phyloP scores from a whole-genome alignment of 37 sponge, comb jelly and placozoan species.

The Beroe forskalii region DNA sequence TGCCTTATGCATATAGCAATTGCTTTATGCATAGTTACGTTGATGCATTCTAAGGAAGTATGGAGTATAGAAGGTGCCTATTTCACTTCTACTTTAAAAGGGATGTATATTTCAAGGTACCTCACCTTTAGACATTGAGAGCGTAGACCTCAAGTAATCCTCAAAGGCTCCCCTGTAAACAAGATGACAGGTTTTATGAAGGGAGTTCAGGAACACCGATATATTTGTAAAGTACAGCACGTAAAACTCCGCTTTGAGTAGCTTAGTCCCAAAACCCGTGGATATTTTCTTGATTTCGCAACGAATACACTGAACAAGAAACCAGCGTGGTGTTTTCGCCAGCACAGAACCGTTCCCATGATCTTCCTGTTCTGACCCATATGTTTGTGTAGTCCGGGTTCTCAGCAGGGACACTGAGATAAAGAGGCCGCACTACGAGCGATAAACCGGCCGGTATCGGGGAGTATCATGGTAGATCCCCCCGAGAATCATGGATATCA shows the following conservation, averaged over 20 bases:
- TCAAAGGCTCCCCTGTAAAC: background rate
- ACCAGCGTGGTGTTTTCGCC: background rate
- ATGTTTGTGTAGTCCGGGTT: background rate
- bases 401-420: background rate
- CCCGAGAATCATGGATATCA: background rate
- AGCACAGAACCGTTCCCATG: conserved; percentile 13
- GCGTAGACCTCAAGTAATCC: background rate
- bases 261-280: background rate
- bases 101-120: background rate
- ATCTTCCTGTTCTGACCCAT: background rate
- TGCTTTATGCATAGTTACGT: too few species aligned
- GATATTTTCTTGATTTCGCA: background rate
- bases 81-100: background rate
- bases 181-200: background rate
- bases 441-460: background rate
- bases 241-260: background rate
- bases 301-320: background rate
- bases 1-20: too few species aligned
- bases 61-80: too few species aligned
- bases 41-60: too few species aligned
- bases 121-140: background rate
- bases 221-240: background rate
- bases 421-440: background rate
- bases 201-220: background rate
- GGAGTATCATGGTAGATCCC: background rate